Percentiles rank a stretch among this genome's conserved stretches.
phyloP scores from a whole-genome alignment of 1,140 invertebrate genomes.

The Caligus rogercresseyi region DNA sequence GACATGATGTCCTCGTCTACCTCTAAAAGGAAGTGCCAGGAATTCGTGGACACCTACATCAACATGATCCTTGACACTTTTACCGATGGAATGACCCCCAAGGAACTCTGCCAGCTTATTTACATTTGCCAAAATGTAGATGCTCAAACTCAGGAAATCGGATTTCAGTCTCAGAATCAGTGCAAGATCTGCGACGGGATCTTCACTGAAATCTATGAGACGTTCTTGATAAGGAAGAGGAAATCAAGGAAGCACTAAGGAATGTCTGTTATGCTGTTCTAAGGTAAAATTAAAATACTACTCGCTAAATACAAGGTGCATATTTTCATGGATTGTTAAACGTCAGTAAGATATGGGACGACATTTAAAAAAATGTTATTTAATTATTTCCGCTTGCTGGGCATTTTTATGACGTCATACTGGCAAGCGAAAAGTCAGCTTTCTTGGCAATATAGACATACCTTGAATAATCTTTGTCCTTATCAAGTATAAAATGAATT shows the following conservation, averaged over 20 bases:
- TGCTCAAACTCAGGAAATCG: neutral
- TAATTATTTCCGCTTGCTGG: no score
- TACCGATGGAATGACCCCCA: constrained; percentile 46
- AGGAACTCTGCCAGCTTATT: constrained; percentile 42
- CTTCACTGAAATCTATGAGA: neutral
- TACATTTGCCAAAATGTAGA: neutral
- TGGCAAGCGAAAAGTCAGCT: no score
- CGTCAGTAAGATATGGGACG: no score
- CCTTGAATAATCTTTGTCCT: no score
- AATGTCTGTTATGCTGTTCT: neutral
- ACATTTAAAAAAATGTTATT: no score
- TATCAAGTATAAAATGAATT: no score
- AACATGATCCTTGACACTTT: constrained; percentile 52
- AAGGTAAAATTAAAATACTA: neutral
- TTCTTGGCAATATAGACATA: no score
- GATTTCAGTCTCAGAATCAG: neutral
- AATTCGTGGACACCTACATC: constrained; percentile 59
- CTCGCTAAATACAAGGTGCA: no score
- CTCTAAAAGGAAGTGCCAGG: constrained; percentile 44
- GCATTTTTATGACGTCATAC: no score
- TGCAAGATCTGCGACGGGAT: neutral
- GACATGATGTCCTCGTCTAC: constrained; percentile 35
- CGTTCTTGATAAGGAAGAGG: neutral
- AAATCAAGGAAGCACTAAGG: neutral
- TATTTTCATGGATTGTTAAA: no score